phyloP scores from a whole-genome alignment of 2,113 vertebrate genomes.

The Tor tambroides region DNA sequence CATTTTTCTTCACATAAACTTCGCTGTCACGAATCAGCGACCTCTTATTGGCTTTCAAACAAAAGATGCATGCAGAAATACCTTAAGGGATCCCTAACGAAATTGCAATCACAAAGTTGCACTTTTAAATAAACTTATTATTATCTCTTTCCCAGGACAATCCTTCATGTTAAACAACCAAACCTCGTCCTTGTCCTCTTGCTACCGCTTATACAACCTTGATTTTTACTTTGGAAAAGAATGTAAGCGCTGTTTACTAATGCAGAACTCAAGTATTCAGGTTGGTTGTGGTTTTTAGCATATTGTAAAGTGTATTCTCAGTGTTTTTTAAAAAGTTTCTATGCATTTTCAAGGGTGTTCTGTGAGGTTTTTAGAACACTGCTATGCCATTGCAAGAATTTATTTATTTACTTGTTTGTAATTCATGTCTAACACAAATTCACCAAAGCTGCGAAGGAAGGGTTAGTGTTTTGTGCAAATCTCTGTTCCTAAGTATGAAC shows the following conservation, averaged over 20 bases:
- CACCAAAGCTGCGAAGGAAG: not conserved
- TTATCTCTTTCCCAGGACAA: not conserved
- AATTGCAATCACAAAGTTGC: not conserved
- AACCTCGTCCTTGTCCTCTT: not conserved
- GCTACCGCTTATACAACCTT: not conserved
- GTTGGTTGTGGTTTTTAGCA: not conserved
- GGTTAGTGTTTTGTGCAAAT: not conserved
- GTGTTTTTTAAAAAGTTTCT: not conserved
- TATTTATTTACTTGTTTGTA: too few relatives aligned
- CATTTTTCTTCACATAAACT: constrained; percentile 16
- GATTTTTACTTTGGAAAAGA: not conserved
- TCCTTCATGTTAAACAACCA: constrained; percentile 3
- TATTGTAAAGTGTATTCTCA: not conserved
- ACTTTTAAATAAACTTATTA: not conserved
- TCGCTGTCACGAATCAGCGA: not conserved
- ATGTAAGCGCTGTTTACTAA: not conserved
- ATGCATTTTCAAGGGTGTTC: not conserved
- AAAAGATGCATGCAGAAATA: not conserved
- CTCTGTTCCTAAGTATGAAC: not conserved
- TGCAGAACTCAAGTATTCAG: not conserved
- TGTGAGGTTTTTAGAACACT: not conserved
- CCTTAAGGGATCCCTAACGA: constrained; percentile 5
- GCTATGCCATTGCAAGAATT: not conserved
- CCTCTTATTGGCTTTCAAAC: constrained; percentile 24
- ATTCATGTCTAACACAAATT: not conserved